Conservation (phyloP, 2,888 invertebrate genomes). For the Diarsia dahlii region DNA sequence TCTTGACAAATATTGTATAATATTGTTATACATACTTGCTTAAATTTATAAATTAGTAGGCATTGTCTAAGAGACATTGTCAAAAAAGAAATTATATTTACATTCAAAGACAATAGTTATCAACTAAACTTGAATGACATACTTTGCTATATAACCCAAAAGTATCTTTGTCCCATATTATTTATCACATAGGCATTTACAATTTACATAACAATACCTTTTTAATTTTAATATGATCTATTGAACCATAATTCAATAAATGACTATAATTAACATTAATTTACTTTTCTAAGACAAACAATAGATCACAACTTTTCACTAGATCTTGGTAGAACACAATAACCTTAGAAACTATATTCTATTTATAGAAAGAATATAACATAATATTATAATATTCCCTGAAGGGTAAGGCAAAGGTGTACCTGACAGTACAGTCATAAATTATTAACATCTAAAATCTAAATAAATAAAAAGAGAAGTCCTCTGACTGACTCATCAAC, state of each 20-base stretch:
- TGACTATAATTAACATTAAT: neutral
- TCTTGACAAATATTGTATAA: no score
- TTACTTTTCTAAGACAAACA: slow-evolving; percentile 1
- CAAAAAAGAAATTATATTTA: neutral
- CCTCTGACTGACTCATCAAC: no score
- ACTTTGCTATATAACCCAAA: neutral
- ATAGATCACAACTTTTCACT: neutral
- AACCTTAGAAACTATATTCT: slow-evolving; percentile 19
- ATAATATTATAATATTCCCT: neutral
- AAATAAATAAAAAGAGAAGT: no score
- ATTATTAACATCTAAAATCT: no score
- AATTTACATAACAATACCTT: neutral
- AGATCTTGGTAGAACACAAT: neutral
- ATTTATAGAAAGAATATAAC: neutral
- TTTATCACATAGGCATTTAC: neutral
- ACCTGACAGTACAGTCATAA: no score
- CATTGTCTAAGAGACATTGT: neutral
- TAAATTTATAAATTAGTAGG: neutral
- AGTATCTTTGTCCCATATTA: neutral
- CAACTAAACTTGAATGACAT: neutral
- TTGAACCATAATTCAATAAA: neutral
- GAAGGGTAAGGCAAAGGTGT: neutral
- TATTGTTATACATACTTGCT: neutral
- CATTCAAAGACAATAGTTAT: neutral
- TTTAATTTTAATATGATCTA: neutral